Base-by-base conservation (phyloP, 2,888 invertebrate species). In the Oscheius sp. region DNA sequence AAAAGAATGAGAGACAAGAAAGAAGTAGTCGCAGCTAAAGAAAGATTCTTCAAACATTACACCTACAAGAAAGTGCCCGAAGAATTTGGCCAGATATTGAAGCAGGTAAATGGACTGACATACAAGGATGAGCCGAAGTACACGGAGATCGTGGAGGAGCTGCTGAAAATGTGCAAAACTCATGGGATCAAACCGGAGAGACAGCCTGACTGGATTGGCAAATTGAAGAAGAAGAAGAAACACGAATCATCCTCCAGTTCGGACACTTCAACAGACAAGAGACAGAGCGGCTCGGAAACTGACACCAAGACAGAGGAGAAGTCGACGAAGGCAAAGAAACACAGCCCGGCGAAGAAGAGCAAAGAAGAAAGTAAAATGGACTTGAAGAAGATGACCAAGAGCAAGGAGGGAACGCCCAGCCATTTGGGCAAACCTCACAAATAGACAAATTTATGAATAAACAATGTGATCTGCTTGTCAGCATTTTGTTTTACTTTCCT, bases 201-300 rank as follows among this genome's bases (percentile, higher is more conserved):
- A n/a, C 75, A 76, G 18, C 41, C 76, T 23, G 80, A 80, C 64
- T 80, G 80, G 80, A 29, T 70, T 0, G 74, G 74, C n/a, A 74
- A 63, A 23, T 53, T 77, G 56, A 77, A 73, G 29, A 76, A 77
- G 64, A 73, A 75, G 59, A 25, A 25, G 25, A 12, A 61, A 25
- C 3, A 1, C 7, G 63, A 63, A 21, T 18, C 23, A 1, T 6
- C 21, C 13, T 23, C 23, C 43, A n/a, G 12, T 2, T 43, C 43
- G n/a, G 68, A 53, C 27, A 69, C 69, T 9, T 55, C 55, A 3
- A 56, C 69, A 18, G 69, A 69, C 46, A 58, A 55, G 13, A 27
- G 53, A 18, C 69, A 69, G 69, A 46, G 45, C 16, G 69, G 69
- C 23, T 55, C 55, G 16, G 69, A 55, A 7, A 16, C 3, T 9